Conservation (phyloP, 2,797 vertebrate genomes). For the Myripristis jacobus region DNA sequence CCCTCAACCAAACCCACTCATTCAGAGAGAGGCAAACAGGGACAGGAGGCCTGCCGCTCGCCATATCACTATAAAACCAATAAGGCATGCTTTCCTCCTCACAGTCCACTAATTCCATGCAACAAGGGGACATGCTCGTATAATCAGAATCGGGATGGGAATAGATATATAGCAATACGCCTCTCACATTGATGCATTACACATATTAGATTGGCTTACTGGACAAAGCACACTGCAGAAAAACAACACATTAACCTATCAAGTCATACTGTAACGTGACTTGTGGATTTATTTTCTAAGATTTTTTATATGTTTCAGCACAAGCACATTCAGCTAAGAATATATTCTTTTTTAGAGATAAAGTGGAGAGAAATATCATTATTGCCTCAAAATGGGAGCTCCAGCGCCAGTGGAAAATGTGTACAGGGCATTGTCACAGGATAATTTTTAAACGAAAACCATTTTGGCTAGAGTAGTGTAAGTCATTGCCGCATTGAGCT, state of each 20-base stretch:
- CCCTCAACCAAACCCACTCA: constrained; percentile 69
- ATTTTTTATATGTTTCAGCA: neutral
- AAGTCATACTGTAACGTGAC: too few relatives aligned
- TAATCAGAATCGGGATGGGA: neutral
- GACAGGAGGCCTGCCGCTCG: constrained; percentile 40
- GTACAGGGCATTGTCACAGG: constrained; percentile 38
- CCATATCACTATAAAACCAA: constrained; percentile 12
- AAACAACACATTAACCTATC: too few relatives aligned
- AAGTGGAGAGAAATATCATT: constrained; percentile 11
- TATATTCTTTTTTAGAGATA: constrained; percentile 25
- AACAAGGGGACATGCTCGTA: constrained; percentile 29
- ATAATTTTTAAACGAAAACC: constrained; percentile 59
- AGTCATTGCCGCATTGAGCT: constrained; percentile 53
- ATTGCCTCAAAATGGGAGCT: constrained; percentile 26
- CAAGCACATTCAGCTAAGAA: neutral
- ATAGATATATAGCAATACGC: too few relatives aligned
- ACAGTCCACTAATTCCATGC: constrained; percentile 24
- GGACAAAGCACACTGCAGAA: neutral
- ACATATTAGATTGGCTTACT: neutral
- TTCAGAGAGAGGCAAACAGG: constrained; percentile 63
- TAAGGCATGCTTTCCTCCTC: constrained; percentile 11
- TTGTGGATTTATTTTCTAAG: neutral
- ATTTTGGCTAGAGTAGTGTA: constrained; percentile 53
- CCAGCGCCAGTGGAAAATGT: constrained; percentile 26
- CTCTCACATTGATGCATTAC: too few relatives aligned